Base-by-base conservation (phyloP, 1,140 invertebrate species). In the Lerema accius region DNA sequence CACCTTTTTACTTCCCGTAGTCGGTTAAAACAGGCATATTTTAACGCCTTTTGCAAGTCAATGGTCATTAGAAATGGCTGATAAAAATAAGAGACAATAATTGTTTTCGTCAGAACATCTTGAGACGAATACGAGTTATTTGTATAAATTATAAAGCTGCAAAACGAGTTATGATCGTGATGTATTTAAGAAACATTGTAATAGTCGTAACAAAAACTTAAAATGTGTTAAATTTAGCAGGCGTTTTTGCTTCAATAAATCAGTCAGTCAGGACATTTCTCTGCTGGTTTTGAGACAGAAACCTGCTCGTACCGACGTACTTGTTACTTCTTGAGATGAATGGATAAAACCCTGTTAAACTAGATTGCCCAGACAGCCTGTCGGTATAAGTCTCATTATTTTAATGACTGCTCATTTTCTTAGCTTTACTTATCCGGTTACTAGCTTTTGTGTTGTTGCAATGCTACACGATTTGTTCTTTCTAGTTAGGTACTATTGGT, bases 351-450 rank as follows among this genome's bases (percentile, higher is more conserved):
- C 53, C 42, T 17, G 53, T 43, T 58, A 35, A 45, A 58, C 53
- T 58, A 59, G 55, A 59, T 59, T 23, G 28, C 42, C 53, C 46
- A 59, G 55, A 59, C 55, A 23, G 55, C 55, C 42, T 59, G 55
- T 46, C 55, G 55, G 42, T 59, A 28, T 17, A 59, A 46, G 43
- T 17, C 56, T 59, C 56, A 48, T 59, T 59, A 59, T 59, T 59
- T 59, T 59, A 59, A 59, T 59, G 56, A 59, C 32, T 17, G 17
- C 43, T 59, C 56, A 59, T 59, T 59, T 48, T 59, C 26, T 32
- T 16, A 10, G 28, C 42, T 11, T 19, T 23, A 48, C 56, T 37
- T 39, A 42, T 48, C 14, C 16, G 16, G 11, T 59, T 26, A 59
- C 15, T n/a, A 17, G 23, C 26, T 37, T 59, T 59, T 59, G 53